phyloP scores from a whole-genome alignment of 2,113 vertebrate species.

The Haemorhous mexicanus region DNA sequence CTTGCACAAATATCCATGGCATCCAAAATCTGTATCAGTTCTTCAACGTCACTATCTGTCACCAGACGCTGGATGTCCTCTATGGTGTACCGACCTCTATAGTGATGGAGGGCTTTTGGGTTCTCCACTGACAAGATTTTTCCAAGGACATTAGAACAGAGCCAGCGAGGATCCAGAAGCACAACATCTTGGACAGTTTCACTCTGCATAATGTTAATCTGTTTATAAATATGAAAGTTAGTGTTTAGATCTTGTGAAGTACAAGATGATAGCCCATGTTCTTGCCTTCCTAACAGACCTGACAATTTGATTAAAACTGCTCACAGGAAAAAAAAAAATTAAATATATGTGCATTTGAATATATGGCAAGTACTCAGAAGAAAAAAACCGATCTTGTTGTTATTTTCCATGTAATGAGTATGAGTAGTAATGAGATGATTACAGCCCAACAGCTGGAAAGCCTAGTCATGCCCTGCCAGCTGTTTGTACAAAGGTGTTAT shows the following conservation, averaged over 20 bases:
- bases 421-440: neutral
- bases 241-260: neutral
- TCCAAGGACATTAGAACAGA: slow-evolving; percentile 88
- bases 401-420: neutral
- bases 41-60: slow-evolving; percentile 90
- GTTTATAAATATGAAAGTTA: slow-evolving; percentile 39
- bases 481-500: neutral
- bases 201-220: slow-evolving; percentile 99
- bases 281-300: neutral
- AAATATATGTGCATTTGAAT: neutral
- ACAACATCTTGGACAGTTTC: slow-evolving; percentile 97
- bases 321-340: neutral
- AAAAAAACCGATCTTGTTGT: neutral
- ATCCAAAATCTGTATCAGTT: slow-evolving; percentile 93
- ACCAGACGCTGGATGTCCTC: slow-evolving; percentile 93
- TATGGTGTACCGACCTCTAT: slow-evolving; percentile 92
- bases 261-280: neutral
- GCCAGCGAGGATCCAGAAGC: slow-evolving; percentile 96
- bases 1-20: slow-evolving; percentile 97
- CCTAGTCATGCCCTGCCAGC: neutral
- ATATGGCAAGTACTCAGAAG: neutral
- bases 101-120: slow-evolving; percentile 95
- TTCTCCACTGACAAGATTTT: slow-evolving; percentile 91
- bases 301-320: neutral
- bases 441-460: neutral